phyloP scores from a whole-genome alignment of 2,888 invertebrate genomes.

The Tenthredo livida region DNA sequence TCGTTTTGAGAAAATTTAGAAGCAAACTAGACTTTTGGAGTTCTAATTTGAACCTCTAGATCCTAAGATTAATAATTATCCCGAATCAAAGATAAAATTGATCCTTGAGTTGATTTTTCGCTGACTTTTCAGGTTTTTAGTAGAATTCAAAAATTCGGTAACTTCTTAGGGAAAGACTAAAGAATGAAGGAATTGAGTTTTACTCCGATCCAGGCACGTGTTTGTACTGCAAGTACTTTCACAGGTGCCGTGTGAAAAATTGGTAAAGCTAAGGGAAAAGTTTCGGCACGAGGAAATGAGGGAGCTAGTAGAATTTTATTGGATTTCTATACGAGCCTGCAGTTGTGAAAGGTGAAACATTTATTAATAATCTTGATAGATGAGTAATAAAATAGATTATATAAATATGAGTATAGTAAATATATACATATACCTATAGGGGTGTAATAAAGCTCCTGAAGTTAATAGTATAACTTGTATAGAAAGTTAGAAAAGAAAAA shows the following conservation, averaged over 20 bases:
- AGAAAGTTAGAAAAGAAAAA: not conserved
- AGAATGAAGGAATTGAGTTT: too few species aligned
- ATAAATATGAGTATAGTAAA: not conserved
- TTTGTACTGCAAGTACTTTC: not conserved
- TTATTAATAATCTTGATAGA: slow-evolving; percentile 11
- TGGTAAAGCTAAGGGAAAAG: not conserved
- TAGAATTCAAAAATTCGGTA: too few species aligned
- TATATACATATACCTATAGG: not conserved
- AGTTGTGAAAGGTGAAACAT: not conserved
- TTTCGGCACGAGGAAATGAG: not conserved
- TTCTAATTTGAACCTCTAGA: too few species aligned
- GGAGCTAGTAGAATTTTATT: slow-evolving; percentile 13
- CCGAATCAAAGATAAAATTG: too few species aligned
- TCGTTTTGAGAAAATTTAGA: too few species aligned
- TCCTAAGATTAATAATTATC: too few species aligned
- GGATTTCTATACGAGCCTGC: not conserved
- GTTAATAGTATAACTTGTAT: not conserved
- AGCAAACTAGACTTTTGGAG: too few species aligned
- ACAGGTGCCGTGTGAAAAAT: not conserved
- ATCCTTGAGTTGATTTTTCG: too few species aligned
- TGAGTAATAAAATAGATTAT: not conserved
- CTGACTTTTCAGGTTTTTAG: too few species aligned
- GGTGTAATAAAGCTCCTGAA: not conserved
- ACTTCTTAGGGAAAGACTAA: too few species aligned
- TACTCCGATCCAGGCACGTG: too few species aligned